phyloP scores from a whole-genome alignment of 2,797 vertebrate genomes.

The Eremophila alpestris region DNA sequence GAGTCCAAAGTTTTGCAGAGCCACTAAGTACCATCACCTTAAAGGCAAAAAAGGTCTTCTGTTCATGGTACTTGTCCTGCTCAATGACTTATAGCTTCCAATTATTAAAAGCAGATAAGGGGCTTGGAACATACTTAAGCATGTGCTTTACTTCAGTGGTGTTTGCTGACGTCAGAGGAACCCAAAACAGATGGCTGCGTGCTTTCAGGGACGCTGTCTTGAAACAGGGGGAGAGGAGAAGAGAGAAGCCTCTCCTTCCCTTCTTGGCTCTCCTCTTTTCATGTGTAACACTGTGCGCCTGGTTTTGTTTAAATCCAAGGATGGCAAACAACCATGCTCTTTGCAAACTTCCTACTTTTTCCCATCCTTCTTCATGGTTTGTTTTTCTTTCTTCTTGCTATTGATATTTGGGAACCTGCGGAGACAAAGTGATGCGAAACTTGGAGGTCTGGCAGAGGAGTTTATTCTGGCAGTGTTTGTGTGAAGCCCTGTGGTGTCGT shows the following conservation, averaged over 20 bases:
- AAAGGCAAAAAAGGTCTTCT: background rate
- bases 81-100: background rate
- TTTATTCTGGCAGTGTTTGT: constrained; percentile 5
- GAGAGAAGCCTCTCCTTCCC: background rate
- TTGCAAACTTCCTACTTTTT: constrained; percentile 29
- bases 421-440: constrained; percentile 30
- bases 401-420: constrained; percentile 23
- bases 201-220: constrained; percentile 23
- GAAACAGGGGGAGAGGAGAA: background rate
- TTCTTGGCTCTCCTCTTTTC: constrained; percentile 8
- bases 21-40: background rate
- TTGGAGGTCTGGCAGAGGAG: background rate
- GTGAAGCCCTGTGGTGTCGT: background rate
- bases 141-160: constrained; percentile 1
- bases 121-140: background rate
- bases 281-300: constrained; percentile 1
- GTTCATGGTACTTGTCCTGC: background rate
- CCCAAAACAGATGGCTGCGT: background rate
- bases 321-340: constrained; percentile 6
- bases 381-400: background rate
- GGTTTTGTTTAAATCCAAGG: constrained; percentile 41
- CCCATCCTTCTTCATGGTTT: background rate
- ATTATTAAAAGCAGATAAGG: constrained; percentile 38
- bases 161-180: constrained; percentile 36
- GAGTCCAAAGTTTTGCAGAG: background rate